These are phyloP conservation scores for Channallabes apus DNA, from an alignment of 2,797 vertebrate genomes.

Conservation along the genomic window DNA sequence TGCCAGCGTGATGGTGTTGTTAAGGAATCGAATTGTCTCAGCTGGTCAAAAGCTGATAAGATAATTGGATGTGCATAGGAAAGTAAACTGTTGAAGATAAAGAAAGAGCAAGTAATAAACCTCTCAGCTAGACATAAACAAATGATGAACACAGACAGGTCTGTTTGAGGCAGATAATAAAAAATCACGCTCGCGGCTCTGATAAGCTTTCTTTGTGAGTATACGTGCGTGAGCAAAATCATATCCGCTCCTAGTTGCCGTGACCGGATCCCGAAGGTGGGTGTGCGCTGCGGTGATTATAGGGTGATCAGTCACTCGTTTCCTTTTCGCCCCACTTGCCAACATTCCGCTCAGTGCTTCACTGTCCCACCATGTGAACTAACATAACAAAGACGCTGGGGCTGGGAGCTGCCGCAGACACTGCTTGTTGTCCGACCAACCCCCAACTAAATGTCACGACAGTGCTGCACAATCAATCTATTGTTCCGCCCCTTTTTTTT, in stretches of 20 bases:
- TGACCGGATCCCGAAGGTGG: constrained; percentile 39
- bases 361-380: constrained; percentile 15
- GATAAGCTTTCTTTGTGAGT: constrained; percentile 12
- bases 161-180: constrained; percentile 29
- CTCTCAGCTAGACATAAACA: not conserved
- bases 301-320: constrained; percentile 40
- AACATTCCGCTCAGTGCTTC: constrained; percentile 39
- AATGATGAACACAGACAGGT: constrained; percentile 9
- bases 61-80: not conserved
- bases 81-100: not conserved
- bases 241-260: constrained; percentile 36
- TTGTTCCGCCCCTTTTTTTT: constrained; percentile 33
- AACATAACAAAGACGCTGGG: constrained; percentile 7
- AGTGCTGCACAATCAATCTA: constrained; percentile 30
- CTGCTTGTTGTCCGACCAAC: constrained; percentile 20
- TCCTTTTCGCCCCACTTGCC: constrained; percentile 40
- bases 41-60: constrained; percentile 7
- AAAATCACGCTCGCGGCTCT: constrained; percentile 10
- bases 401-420: constrained; percentile 25
- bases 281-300: constrained; percentile 49
- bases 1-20: not conserved
- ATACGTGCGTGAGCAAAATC: constrained; percentile 26
- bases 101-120: not conserved
- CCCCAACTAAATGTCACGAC: constrained; percentile 33
- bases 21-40: constrained; percentile 1